These are phyloP conservation scores for Cetoscarus ocellatus DNA, from an alignment of 2,797 vertebrate genomes.

Conservation along the genomic window DNA sequence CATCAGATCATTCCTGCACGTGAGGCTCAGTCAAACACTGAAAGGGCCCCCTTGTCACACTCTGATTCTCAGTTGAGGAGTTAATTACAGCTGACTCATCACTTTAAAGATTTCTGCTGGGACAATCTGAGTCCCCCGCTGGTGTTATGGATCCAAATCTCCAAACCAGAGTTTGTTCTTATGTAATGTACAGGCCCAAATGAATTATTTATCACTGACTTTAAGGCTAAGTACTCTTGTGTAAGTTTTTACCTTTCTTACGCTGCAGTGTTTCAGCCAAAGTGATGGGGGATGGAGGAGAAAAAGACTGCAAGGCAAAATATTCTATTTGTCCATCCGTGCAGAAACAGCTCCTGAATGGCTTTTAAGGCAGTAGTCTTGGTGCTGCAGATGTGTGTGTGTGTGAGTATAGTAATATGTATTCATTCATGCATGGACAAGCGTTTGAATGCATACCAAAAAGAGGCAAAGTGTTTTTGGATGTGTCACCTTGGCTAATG, in stretches of 20 bases:
- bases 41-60: conserved; percentile 14
- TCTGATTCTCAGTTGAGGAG: conserved; percentile 22
- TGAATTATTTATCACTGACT: conserved; percentile 14
- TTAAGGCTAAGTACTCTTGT: conserved; percentile 25
- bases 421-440: not conserved
- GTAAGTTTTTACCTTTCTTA: conserved; percentile 15
- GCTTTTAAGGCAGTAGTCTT: conserved; percentile 34
- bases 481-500: conserved; percentile 49
- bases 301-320: conserved; percentile 31
- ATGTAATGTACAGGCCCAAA: conserved; percentile 14
- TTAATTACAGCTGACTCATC: conserved; percentile 59
- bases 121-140: conserved; percentile 7
- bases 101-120: conserved; percentile 2
- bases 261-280: conserved; percentile 2
- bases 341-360: conserved; percentile 47
- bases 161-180: conserved; percentile 31
- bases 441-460: conserved; percentile 10
- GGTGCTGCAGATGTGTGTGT: not conserved
- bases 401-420: conserved; percentile 21
- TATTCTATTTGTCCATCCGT: conserved; percentile 47
- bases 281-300: conserved; percentile 8
- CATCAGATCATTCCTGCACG: not conserved
- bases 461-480: conserved; percentile 2
- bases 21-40: conserved; percentile 5
- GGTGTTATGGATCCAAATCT: conserved; percentile 23